Percentiles rank a stretch among this genome's conserved stretches.
phyloP scores from a whole-genome alignment of 2,113 vertebrate species.

The Scomber colias region DNA sequence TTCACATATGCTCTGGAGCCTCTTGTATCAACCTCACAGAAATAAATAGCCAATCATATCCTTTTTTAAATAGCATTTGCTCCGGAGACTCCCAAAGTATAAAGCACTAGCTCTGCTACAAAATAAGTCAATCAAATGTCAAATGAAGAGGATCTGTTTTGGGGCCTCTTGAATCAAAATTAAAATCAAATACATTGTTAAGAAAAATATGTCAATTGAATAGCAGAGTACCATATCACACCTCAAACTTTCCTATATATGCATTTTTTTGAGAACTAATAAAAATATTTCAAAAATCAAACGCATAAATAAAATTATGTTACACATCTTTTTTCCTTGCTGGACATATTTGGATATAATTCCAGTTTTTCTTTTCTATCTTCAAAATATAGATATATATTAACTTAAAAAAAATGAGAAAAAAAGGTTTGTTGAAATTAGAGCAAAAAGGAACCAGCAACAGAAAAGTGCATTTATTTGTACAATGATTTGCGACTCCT shows the following conservation, averaged over 20 bases:
- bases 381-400: constrained; percentile 82
- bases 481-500: constrained; percentile 90
- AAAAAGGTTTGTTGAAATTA: constrained; percentile 80
- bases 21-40: constrained; percentile 64
- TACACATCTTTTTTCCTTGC: constrained; percentile 78
- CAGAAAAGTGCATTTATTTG: constrained; percentile 99
- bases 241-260: constrained; percentile 79
- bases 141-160: constrained; percentile 58
- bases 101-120: constrained; percentile 70
- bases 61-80: constrained; percentile 56
- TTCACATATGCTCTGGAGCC: constrained; percentile 75
- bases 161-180: constrained; percentile 68
- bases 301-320: constrained; percentile 79
- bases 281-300: constrained; percentile 82
- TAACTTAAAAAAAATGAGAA: constrained; percentile 76
- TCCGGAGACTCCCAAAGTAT: constrained; percentile 56
- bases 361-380: constrained; percentile 83
- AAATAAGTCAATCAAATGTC: constrained; percentile 56
- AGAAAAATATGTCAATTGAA: constrained; percentile 79
- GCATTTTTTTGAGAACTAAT: constrained; percentile 74
- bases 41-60: constrained; percentile 63
- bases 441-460: constrained; percentile 92
- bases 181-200: constrained; percentile 72
- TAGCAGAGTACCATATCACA: constrained; percentile 79
- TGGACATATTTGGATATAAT: constrained; percentile 80